Evolutionary conservation across 2,797 vertebrate species (phyloP).

Genomic region (Rhinichthys osculus): DNA sequence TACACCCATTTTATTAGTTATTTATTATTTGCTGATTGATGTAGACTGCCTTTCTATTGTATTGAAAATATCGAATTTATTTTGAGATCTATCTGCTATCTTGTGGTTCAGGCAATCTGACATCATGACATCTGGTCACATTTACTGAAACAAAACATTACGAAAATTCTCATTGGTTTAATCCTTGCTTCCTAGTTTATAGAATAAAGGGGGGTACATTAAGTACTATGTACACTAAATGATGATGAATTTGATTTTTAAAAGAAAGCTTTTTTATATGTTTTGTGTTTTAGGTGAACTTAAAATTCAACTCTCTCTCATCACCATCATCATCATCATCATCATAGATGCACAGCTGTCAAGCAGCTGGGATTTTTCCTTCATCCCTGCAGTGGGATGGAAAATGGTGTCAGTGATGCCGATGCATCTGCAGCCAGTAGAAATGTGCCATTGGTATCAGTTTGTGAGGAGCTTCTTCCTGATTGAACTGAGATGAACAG

Average conservation of each 20-base stretch:
- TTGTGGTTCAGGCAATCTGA: background rate
- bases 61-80: background rate
- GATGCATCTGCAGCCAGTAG: constrained; percentile 5
- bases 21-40: background rate
- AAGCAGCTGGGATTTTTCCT: constrained; percentile 8
- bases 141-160: constrained; percentile 4
- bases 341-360: background rate
- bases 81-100: too few relatives aligned
- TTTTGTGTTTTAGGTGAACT: background rate
- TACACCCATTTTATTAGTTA: background rate
- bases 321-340: background rate
- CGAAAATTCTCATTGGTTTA: background rate
- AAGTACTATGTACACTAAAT: background rate
- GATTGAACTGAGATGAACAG: constrained; percentile 17
- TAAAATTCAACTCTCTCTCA: background rate
- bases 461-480: constrained; percentile 20
- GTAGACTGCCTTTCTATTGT: background rate
- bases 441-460: constrained; percentile 7
- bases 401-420: constrained; percentile 19
- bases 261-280: background rate
- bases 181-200: background rate
- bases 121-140: background rate
- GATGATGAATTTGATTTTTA: background rate
- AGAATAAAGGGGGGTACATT: background rate
- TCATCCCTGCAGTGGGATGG: constrained; percentile 18